Conservation (phyloP, 37 sponge, comb jelly and placozoan genomes). For the Chondrilla cf. caribensis region DNA sequence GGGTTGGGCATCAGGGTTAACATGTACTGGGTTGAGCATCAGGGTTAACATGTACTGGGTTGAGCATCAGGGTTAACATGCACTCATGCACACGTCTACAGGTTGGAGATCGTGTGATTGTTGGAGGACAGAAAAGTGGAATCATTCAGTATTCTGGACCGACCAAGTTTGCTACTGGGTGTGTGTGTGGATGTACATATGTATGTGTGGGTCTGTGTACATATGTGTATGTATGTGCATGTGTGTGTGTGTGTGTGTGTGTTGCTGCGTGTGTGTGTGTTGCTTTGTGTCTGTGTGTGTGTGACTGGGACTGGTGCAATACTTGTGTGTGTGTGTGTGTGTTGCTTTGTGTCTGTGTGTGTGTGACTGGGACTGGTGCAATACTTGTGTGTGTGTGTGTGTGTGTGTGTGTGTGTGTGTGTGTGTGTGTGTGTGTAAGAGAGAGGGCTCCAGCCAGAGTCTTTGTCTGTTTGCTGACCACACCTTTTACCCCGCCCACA, state of each 20-base stretch:
- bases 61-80: not conserved
- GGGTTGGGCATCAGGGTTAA: too few species aligned
- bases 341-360: not conserved
- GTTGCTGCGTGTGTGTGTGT: not conserved
- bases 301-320: not conserved
- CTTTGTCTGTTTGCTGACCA: not conserved
- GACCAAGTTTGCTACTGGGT: conserved; percentile 34
- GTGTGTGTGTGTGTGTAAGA: not conserved
- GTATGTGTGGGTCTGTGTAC: conserved; percentile 28
- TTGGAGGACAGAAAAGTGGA: conserved; percentile 43
- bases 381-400: not conserved
- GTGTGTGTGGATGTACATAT: conserved; percentile 10
- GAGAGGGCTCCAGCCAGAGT: too few species aligned
- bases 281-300: not conserved
- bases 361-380: too few species aligned
- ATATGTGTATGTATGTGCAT: conserved; percentile 23
- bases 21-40: too few species aligned
- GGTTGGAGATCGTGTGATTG: conserved; percentile 58
- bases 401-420: not conserved
- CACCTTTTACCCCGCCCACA: not conserved
- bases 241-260: conserved; percentile 24
- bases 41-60: too few species aligned
- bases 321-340: not conserved
- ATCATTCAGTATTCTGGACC: conserved; percentile 42
- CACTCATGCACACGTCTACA: not conserved